These are phyloP conservation scores for Picus viridis DNA, from an alignment of 2,797 vertebrate genomes.

Conservation along the genomic window DNA sequence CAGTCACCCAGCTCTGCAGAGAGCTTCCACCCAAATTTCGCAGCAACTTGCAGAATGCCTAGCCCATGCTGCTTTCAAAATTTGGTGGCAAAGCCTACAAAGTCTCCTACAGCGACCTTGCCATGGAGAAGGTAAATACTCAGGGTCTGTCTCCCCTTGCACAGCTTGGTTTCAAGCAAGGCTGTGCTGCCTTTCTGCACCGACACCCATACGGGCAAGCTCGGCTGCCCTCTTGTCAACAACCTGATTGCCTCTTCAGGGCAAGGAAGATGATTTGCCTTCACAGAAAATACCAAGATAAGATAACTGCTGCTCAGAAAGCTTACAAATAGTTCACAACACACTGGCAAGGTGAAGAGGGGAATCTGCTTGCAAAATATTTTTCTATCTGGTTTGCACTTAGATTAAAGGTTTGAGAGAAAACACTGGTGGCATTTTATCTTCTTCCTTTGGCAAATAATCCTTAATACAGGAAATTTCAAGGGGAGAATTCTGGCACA, in stretches of 20 bases:
- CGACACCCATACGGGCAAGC: neutral
- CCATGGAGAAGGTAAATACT: neutral
- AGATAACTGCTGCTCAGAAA: neutral
- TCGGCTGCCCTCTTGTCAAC: neutral
- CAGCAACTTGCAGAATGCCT: accelerated
- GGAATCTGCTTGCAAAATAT: slow-evolving; percentile 16
- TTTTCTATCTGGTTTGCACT: slow-evolving; percentile 41
- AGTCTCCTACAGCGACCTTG: neutral
- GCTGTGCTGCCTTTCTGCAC: neutral
- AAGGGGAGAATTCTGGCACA: neutral
- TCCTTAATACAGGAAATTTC: neutral
- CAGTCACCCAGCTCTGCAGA: neutral
- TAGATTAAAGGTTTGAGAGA: slow-evolving; percentile 32
- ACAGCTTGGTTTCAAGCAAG: neutral
- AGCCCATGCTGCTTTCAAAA: neutral
- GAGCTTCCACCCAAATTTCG: neutral
- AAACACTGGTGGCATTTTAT: slow-evolving; percentile 31
- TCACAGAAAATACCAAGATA: neutral
- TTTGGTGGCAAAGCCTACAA: accelerated
- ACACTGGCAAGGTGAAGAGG: neutral
- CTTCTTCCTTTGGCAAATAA: slow-evolving; percentile 38
- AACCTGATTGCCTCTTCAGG: neutral
- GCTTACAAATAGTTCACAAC: neutral
- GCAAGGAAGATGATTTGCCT: neutral
- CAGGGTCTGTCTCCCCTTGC: neutral